These are phyloP conservation scores for Sebastes oblongus DNA, from an alignment of 2,797 vertebrate species.

Conservation along the genomic window DNA sequence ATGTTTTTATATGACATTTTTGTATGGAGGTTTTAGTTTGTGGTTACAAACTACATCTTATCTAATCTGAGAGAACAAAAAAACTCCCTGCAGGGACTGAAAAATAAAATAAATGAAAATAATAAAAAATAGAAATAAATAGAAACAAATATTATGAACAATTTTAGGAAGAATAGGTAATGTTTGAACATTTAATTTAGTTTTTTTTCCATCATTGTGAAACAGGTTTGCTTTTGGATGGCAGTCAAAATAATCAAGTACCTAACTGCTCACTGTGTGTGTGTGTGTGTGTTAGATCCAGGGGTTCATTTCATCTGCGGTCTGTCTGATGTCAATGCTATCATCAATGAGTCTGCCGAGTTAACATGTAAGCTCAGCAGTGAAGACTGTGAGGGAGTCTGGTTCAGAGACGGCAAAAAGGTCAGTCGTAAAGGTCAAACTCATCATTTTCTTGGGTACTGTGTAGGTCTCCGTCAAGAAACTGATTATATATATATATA, in stretches of 20 bases:
- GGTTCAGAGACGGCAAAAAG: conserved; percentile 89
- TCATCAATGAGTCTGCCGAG: conserved; percentile 77
- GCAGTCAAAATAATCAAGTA: background rate
- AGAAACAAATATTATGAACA: background rate
- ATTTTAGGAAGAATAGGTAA: background rate
- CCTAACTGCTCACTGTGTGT: background rate
- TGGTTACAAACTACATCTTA: too few species aligned
- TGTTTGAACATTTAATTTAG: background rate
- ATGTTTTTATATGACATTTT: background rate
- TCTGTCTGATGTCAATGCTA: conserved; percentile 77
- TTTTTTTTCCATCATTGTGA: background rate
- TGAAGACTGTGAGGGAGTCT: conserved; percentile 80
- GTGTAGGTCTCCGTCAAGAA: background rate
- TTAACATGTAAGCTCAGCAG: conserved; percentile 84
- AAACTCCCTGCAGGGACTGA: background rate
- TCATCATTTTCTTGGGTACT: background rate
- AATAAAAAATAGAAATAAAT: background rate
- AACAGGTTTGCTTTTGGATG: background rate
- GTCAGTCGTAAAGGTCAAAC: conserved; percentile 64
- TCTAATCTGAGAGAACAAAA: background rate
- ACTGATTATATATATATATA: background rate
- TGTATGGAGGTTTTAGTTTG: background rate
- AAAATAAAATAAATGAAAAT: background rate
- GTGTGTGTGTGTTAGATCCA: conserved; percentile 65
- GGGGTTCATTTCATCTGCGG: conserved; percentile 81